Conservation (phyloP, 2,113 vertebrate species). For the Aspiorhynchus laticeps region DNA sequence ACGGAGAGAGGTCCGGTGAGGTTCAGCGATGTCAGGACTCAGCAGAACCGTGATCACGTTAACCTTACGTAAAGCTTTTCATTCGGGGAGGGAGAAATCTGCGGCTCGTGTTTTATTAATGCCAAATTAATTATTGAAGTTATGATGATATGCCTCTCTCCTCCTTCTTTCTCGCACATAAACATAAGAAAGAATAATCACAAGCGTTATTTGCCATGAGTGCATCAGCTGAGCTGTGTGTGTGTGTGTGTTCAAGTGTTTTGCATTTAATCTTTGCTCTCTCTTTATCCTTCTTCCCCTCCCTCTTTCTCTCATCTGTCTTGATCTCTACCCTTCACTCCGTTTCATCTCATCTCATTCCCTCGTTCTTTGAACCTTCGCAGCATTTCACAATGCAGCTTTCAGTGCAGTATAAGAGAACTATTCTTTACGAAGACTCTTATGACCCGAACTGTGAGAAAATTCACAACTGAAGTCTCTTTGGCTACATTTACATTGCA, state of each 20-base stretch:
- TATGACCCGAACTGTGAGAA: not conserved
- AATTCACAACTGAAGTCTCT: not conserved
- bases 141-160: conserved; percentile 39
- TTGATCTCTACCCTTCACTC: not conserved
- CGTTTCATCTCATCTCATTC: conserved; percentile 8
- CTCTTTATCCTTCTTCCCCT: conserved; percentile 6
- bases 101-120: conserved; percentile 76
- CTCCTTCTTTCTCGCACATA: not conserved
- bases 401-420: not conserved
- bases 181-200: conserved; percentile 4
- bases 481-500: too few species aligned
- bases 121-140: conserved; percentile 73
- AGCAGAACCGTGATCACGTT: conserved; percentile 56
- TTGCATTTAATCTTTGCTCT: conserved; percentile 27
- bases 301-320: conserved; percentile 26
- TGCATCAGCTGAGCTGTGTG: not conserved
- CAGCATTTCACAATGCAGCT: conserved; percentile 14
- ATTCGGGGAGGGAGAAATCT: conserved; percentile 60
- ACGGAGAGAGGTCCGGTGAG: not conserved
- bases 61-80: conserved; percentile 60
- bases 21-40: not conserved
- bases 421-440: not conserved
- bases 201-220: not conserved
- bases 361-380: conserved; percentile 27
- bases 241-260: not conserved